Evolutionary conservation across 2,888 invertebrate species (phyloP), one percentile per base, ranked within the genome.

Genomic region (Cryptus armator): DNA sequence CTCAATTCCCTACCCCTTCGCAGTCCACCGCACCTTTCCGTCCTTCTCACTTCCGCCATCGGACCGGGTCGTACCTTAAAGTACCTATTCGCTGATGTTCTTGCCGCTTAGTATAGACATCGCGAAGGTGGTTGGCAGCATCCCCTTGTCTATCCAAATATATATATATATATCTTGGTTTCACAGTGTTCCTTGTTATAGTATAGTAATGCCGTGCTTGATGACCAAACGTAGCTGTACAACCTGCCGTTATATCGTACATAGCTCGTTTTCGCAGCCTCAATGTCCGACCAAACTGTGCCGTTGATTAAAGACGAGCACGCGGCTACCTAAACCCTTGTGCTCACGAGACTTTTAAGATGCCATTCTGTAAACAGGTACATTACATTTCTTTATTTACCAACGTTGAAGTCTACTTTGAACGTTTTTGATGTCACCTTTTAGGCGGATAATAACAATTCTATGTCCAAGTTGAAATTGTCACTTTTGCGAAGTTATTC

Each of bases 31-130:
- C 32, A 43, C 56, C 64, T 76, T 19, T n/a, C 19, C 19, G 12
- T n/a, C 44, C 9, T 29, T 64, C 59, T 53, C 48, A 5, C 6
- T 37, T 10, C 32, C 19, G n/a, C 37, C 37, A 51, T 64, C 16
- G 37, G 29, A 66, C 59, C 59, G n/a, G 19, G 59, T 51, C n/a
- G 46, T 43, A 46, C n/a, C 29, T 59, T 37, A 16, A 68, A 68
- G 81, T 71, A 64, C 64, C 43, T 19, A 56, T 62, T 51, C 74
- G 16, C 24, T n/a, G 48, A 70, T 51, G 62, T 44, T 82, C 66
- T 37, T 24, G 44, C 62, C 43, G 56, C 44, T 51, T 19, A 9
- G 29, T 12, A 56, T 59, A 48, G 48, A 9, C 66, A 29, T 51
- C 9, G 37, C 24, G 59, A 46, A 80, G 75, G 29, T 70, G 51